phyloP scores from a whole-genome alignment of 2,797 vertebrate genomes.

The Aplochiton taeniatus region DNA sequence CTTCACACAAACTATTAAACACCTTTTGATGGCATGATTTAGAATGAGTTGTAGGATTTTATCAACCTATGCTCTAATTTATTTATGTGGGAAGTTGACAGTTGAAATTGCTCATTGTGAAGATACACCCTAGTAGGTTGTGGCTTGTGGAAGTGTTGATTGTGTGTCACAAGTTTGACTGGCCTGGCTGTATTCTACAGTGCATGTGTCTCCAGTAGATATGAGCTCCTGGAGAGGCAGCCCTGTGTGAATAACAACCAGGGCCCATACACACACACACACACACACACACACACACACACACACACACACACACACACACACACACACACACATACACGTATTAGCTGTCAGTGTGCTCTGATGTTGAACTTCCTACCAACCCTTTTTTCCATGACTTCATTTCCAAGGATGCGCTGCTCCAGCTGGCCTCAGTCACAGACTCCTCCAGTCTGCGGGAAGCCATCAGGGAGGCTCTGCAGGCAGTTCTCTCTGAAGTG shows the following conservation, averaged over 20 bases:
- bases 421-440: slow-evolving; percentile 70
- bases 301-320: slow-evolving; percentile 36
- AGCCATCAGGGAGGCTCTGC: slow-evolving; percentile 71
- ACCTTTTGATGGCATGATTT: too few species aligned
- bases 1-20: too few species aligned
- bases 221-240: slow-evolving; percentile 76
- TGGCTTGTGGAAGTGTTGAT: neutral
- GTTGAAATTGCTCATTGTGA: too few species aligned
- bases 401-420: slow-evolving; percentile 64
- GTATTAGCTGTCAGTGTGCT: neutral
- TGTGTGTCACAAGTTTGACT: neutral
- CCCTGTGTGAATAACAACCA: slow-evolving; percentile 84
- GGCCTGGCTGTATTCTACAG: slow-evolving; percentile 85
- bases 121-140: neutral
- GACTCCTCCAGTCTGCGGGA: slow-evolving; percentile 56
- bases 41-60: too few species aligned
- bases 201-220: slow-evolving; percentile 86
- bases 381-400: neutral
- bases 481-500: slow-evolving; percentile 71
- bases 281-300: slow-evolving; percentile 47
- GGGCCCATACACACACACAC: slow-evolving; percentile 53
- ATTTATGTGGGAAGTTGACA: too few species aligned
- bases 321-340: slow-evolving; percentile 46
- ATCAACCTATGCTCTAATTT: too few species aligned
- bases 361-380: neutral